phyloP scores from a whole-genome alignment of 37 sponge, comb jelly and placozoan species.

The Sycon ciliatum region DNA sequence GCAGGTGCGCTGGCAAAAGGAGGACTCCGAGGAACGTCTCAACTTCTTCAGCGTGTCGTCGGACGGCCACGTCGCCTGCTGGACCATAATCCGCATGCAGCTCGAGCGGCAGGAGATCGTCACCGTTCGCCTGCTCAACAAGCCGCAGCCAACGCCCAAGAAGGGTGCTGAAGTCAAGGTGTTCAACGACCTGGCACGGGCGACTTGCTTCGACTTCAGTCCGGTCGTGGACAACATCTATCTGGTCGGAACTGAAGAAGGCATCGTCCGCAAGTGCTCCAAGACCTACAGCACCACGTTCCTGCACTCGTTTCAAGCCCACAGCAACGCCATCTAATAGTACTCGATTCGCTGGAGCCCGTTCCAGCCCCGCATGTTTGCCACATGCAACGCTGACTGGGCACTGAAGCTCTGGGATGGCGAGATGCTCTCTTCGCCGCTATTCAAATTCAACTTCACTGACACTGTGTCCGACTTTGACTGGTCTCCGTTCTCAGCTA shows the following conservation, averaged over 20 bases:
- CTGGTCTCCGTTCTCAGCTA: no score
- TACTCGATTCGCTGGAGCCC: slow-evolving; percentile 80
- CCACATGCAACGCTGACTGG: slow-evolving; percentile 96
- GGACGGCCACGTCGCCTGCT: slow-evolving; percentile 59
- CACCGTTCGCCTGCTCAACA: no score
- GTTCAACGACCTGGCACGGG: no score
- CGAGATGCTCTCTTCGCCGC: no score
- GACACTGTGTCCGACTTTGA: no score
- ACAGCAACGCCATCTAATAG: slow-evolving; percentile 85
- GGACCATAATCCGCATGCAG: slow-evolving; percentile 66
- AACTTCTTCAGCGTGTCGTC: no score
- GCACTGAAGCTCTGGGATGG: slow-evolving; percentile 95
- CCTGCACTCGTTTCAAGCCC: slow-evolving; percentile 71
- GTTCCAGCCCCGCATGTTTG: slow-evolving; percentile 86
- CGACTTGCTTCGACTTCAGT: slow-evolving; percentile 80
- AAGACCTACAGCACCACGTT: slow-evolving; percentile 78
- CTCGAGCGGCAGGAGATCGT: no score
- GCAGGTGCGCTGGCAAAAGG: no score
- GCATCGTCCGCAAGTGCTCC: slow-evolving; percentile 83
- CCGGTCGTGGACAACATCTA: slow-evolving; percentile 66
- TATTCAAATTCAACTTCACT: no score
- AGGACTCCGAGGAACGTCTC: no score
- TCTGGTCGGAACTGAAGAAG: slow-evolving; percentile 90
- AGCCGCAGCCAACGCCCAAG: no score
- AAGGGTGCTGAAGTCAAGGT: no score